Evolutionary conservation across 30 jellyfish, hydroid and myxozoan genomes (phyloP).

Genomic region (Hydractinia echinata): DNA sequence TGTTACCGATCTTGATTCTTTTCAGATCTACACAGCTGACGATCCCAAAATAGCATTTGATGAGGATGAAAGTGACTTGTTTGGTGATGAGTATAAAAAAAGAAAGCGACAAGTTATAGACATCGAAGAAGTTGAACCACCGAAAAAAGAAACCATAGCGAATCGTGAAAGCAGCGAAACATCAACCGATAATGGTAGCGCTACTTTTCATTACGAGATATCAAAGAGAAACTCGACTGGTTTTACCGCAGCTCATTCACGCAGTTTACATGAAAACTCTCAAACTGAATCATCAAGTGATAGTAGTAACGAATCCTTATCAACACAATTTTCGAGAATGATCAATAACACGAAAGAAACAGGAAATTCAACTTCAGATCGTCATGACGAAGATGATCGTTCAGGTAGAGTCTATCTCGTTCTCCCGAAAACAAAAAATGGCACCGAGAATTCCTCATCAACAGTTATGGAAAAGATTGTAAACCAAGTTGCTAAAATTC

Average conservation of each 20-base stretch:
- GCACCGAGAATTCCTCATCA: slow-evolving; percentile 10
- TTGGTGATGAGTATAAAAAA: background rate
- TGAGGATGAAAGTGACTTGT: background rate
- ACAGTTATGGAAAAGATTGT: slow-evolving; percentile 12
- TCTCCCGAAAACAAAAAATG: slow-evolving; percentile 10
- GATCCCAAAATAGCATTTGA: slow-evolving; percentile 14
- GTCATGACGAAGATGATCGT: background rate
- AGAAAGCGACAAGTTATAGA: slow-evolving; percentile 13
- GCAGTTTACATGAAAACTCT: background rate
- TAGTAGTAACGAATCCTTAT: background rate
- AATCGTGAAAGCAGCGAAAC: background rate
- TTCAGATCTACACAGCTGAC: background rate
- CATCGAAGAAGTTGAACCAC: slow-evolving; percentile 15
- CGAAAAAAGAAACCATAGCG: background rate
- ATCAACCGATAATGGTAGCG: background rate
- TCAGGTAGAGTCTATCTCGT: background rate
- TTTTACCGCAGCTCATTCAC: background rate
- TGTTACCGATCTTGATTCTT: too few relatives aligned
- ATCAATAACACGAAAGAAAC: background rate
- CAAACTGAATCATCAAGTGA: background rate
- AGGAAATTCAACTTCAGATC: background rate
- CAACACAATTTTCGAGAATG: background rate
- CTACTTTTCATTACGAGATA: background rate
- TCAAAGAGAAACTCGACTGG: background rate
- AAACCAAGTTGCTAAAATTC: slow-evolving; percentile 1